Conservation (phyloP, 2,888 invertebrate genomes). For the Eupithecia subfuscata region DNA sequence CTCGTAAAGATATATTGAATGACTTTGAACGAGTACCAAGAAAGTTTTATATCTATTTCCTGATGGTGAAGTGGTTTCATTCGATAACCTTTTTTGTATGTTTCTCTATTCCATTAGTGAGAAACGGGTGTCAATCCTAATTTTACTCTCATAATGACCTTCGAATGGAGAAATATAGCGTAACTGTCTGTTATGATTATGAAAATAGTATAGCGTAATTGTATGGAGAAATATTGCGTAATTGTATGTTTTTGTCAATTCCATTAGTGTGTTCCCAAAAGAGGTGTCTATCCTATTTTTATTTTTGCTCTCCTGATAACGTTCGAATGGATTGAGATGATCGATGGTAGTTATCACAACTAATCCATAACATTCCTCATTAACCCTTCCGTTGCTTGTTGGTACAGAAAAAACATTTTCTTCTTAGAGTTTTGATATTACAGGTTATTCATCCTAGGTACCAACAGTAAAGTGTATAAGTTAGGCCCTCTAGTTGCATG, state of each 20-base stretch:
- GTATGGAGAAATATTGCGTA: too few species aligned
- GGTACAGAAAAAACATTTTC: constrained; percentile 4
- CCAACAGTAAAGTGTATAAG: not conserved
- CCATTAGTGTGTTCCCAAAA: not conserved
- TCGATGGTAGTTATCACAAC: constrained; percentile 21
- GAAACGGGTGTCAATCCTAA: not conserved
- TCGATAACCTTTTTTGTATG: too few species aligned
- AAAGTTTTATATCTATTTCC: not conserved
- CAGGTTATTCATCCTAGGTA: not conserved
- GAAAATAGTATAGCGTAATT: too few species aligned
- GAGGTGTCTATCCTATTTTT: not conserved
- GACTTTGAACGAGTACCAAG: not conserved
- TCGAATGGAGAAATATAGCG: too few species aligned
- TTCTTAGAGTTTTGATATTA: not conserved
- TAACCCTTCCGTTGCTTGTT: constrained; percentile 18
- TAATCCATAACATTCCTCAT: constrained; percentile 21
- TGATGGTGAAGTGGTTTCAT: not conserved
- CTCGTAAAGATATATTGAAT: not conserved
- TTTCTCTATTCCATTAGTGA: not conserved
- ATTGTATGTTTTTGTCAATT: too few species aligned
- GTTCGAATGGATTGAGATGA: constrained; percentile 10
- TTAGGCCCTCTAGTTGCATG: too few species aligned
- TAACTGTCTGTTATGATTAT: too few species aligned
- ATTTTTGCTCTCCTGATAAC: not conserved
- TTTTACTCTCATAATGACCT: not conserved